Evolutionary conservation across 2,888 invertebrate genomes (phyloP).

Genomic region (Eupithecia subfuscata): DNA sequence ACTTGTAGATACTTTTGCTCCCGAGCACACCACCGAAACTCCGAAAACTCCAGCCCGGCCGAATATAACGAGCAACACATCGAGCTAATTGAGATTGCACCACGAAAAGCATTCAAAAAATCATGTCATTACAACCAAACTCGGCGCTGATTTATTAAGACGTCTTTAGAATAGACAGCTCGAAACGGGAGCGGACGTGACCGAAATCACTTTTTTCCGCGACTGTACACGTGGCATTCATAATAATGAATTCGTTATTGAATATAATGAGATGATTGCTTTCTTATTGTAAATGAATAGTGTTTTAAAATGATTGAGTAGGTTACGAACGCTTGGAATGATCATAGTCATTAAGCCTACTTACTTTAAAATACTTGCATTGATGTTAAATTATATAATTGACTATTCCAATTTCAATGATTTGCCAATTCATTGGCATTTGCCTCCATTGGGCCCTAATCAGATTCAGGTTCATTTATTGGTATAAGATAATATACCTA

Average conservation of each 20-base stretch:
- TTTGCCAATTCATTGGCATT: not conserved
- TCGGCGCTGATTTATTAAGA: conserved; percentile 79
- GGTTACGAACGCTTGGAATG: not conserved
- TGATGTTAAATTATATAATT: not conserved
- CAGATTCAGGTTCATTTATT: too few relatives aligned
- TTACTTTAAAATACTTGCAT: not conserved
- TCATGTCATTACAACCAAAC: conserved; percentile 77
- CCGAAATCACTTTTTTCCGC: conserved; percentile 53
- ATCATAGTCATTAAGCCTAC: conserved; percentile 3
- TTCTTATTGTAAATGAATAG: conserved; percentile 12
- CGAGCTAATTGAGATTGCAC: conserved; percentile 82
- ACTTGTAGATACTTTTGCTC: conserved; percentile 38
- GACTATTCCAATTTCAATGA: not conserved
- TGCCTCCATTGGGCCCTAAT: not conserved
- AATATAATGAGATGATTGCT: conserved; percentile 34
- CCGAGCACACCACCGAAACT: conserved; percentile 57
- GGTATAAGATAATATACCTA: too few relatives aligned
- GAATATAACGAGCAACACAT: conserved; percentile 81
- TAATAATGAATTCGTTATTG: conserved; percentile 33
- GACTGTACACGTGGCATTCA: conserved; percentile 51
- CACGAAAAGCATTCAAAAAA: conserved; percentile 71
- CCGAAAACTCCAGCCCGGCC: conserved; percentile 59
- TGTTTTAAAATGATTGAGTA: conserved; percentile 11
- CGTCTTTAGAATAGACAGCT: conserved; percentile 72
- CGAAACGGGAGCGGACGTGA: conserved; percentile 63